These are phyloP conservation scores for Uloborus diversus DNA, from an alignment of 1,140 invertebrate species.

Conservation along the genomic window DNA sequence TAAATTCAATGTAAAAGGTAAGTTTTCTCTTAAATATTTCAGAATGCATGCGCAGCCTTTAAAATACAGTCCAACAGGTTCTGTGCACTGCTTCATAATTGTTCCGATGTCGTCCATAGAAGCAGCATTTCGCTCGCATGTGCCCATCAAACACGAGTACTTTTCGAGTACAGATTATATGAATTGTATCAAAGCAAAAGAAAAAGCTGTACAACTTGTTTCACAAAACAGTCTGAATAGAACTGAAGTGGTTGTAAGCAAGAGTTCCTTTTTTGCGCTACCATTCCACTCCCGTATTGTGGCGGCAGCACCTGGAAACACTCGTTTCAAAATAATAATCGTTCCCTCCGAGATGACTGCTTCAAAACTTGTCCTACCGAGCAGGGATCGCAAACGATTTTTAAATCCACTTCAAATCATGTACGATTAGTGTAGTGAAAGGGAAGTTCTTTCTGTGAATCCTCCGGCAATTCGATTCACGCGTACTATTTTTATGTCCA, in stretches of 20 bases:
- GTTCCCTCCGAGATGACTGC: conserved; percentile 13
- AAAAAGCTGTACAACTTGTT: conserved; percentile 26
- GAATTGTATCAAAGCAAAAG: neutral
- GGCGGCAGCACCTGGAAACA: conserved; percentile 51
- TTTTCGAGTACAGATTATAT: conserved; percentile 16
- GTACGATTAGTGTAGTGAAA: neutral
- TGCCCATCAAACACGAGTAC: conserved; percentile 5
- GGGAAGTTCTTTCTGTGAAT: neutral
- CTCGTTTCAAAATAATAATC: conserved; percentile 15
- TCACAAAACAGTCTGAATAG: neutral
- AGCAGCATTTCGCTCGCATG: neutral
- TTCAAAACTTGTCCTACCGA: neutral
- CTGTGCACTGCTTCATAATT: too few species aligned
- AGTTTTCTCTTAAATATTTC: too few species aligned
- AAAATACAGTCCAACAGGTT: too few species aligned
- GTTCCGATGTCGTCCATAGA: too few species aligned
- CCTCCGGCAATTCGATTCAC: conserved; percentile 13
- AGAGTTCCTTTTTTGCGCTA: neutral
- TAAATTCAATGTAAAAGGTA: too few species aligned
- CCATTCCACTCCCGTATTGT: neutral
- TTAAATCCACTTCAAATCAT: neutral
- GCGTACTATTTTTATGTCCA: too few species aligned
- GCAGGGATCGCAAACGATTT: neutral
- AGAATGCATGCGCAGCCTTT: too few species aligned
- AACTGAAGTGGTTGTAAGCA: conserved; percentile 2